Percentiles rank a stretch among this genome's conserved stretches.
Evolutionary conservation across 1,140 invertebrate species (phyloP).

Genomic region (Centruroides sculpturatus): DNA sequence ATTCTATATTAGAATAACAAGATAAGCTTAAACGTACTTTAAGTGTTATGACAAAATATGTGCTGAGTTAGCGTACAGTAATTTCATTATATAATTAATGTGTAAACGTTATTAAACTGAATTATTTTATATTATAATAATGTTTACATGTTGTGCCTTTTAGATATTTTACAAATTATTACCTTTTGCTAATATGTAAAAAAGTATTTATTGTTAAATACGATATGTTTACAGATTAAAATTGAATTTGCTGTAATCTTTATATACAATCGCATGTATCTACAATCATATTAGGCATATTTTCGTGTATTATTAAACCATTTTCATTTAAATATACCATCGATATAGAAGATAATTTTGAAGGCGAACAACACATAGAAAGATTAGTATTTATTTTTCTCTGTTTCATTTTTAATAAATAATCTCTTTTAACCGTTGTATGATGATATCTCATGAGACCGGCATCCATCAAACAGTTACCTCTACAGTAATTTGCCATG

Average conservation of each 20-base stretch:
- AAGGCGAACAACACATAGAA: not conserved
- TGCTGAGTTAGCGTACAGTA: too few relatives aligned
- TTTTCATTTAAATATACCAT: not conserved
- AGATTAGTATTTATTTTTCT: not conserved
- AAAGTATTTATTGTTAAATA: too few relatives aligned
- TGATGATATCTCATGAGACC: not conserved
- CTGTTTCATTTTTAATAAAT: not conserved
- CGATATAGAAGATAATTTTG: not conserved
- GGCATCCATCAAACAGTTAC: conserved; percentile 44
- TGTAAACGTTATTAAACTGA: too few relatives aligned
- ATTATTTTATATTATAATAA: too few relatives aligned
- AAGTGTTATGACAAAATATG: too few relatives aligned
- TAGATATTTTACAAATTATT: too few relatives aligned
- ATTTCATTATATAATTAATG: too few relatives aligned
- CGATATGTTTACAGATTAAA: too few relatives aligned
- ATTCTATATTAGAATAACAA: too few relatives aligned
- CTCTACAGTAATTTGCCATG: conserved; percentile 81
- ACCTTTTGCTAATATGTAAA: too few relatives aligned
- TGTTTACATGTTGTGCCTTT: too few relatives aligned
- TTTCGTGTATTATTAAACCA: not conserved
- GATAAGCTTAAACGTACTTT: too few relatives aligned
- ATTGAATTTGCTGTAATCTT: not conserved
- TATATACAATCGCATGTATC: not conserved
- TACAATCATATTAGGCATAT: not conserved
- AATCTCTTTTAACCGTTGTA: not conserved